Evolutionary conservation across 35 echinoderm and acorn worm genomes (phyloP), one percentile per base, ranked within the genome.

Genomic region (Amphiura filiformis): DNA sequence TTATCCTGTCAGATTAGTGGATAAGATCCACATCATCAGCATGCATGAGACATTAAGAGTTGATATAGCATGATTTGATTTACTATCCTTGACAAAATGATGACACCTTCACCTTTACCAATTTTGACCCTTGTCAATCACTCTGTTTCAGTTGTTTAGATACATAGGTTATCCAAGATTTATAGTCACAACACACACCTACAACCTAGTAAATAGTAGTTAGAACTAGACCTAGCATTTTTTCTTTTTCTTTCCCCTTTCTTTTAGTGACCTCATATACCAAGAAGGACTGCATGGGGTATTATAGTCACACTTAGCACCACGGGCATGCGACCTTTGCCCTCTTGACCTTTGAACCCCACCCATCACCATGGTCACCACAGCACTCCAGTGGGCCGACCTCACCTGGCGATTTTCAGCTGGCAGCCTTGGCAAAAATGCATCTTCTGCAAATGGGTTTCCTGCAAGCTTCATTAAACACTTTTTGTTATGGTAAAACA

Each of bases 211-310:
- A 70, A 70, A 70, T 70, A 70, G 61, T 70, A 70, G 61, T 70
- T 70, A 70, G 61, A 70, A 5, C 15, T 70, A 70, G 61, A 70
- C 61, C 61, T 70, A 70, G 61, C 61, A 26, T 18, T 15, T 70
- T 70, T 70, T 30, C 20, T 70, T 70, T 70, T 70, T 23, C 26
- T 70, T 70, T 70, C 61, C 61, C 61, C 61, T 70, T 30, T 70
- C 61, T 70, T 70, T 30, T 70, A 70, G 61, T 70, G 61, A 70
- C 61, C 61, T 70, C 61, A 5, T 70, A 26, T 70, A 30, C 61
- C 61, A 70, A 70, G 61, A 70, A 70, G 61, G 61, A 70, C 61
- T 70, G 61, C 61, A 70, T 70, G 61, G 61, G 61, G 61, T 70
- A 70, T 70, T 13, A 70, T 70, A 70, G 61, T 70, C 61, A 70